These are phyloP conservation scores for Pluvianellus socialis DNA, from an alignment of 2,113 vertebrate species.

Conservation along the genomic window DNA sequence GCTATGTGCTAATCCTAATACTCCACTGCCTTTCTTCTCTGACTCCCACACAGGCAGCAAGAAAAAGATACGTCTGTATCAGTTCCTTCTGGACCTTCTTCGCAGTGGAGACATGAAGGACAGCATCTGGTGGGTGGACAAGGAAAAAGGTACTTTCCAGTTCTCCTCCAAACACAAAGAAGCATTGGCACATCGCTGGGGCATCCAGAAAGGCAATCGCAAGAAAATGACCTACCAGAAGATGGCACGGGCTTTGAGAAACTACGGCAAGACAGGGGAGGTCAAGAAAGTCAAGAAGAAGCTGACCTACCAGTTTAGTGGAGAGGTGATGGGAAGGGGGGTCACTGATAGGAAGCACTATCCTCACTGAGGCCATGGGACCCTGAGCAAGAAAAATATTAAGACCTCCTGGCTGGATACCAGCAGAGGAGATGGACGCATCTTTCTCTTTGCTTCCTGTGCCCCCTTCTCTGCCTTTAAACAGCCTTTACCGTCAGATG, in stretches of 20 bases:
- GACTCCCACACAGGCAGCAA: conserved; percentile 84
- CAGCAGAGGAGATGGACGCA: conserved; percentile 50
- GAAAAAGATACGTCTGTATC: conserved; percentile 98
- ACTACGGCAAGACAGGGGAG: conserved; percentile 98
- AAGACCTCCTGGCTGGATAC: conserved; percentile 53
- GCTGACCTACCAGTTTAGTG: conserved; percentile 98
- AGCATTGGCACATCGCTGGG: conserved; percentile 93
- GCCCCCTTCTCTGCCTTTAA: conserved; percentile 47
- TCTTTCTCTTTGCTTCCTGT: conserved; percentile 62
- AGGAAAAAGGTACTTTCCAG: conserved; percentile 98
- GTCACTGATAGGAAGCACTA: conserved; percentile 86
- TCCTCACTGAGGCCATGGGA: conserved; percentile 72
- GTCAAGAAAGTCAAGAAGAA: conserved; percentile 99
- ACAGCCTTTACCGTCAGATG: conserved; percentile 47
- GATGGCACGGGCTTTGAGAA: conserved; percentile 96
- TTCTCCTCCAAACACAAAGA: conserved; percentile 99
- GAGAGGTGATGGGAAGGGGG: conserved; percentile 91
- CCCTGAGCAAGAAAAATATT: conserved; percentile 45
- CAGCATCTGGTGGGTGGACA: conserved; percentile 99
- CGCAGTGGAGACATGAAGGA: conserved; percentile 97
- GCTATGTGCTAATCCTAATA: background rate
- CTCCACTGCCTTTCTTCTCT: background rate
- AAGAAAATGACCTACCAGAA: conserved; percentile 99
- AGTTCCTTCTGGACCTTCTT: conserved; percentile 96
- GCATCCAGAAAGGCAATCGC: conserved; percentile 97